Conservation (phyloP, 2,113 vertebrate genomes). For the Petroica traversi region DNA sequence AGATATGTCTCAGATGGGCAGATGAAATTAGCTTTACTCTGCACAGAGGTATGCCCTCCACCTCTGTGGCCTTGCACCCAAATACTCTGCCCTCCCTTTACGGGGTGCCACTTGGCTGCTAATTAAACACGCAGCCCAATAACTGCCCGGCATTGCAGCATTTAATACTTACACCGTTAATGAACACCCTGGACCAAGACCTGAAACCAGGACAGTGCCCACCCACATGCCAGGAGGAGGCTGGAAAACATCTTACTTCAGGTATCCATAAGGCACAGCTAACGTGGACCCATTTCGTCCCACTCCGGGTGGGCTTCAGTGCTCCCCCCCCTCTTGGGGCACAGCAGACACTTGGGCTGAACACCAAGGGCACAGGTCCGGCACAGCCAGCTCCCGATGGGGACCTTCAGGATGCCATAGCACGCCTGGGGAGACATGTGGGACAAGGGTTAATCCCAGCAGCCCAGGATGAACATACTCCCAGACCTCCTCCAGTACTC, state of each 20-base stretch:
- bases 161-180: not conserved
- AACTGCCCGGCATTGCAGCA: accelerated
- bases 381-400: constrained; percentile 95
- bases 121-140: not conserved
- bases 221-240: accelerated
- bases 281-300: constrained; percentile 98
- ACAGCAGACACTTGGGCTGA: constrained; percentile 96
- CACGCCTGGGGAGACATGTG: constrained; percentile 78
- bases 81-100: not conserved
- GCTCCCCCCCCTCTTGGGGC: constrained; percentile 94
- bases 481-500: not conserved
- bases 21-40: not conserved
- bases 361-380: constrained; percentile 94
- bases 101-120: accelerated
- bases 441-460: not conserved
- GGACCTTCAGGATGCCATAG: constrained; percentile 97
- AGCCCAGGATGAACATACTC: not conserved
- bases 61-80: not conserved
- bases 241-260: constrained; percentile 78
- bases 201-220: not conserved
- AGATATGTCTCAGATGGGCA: not conserved
- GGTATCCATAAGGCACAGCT: constrained; percentile 99
- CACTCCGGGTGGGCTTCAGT: constrained; percentile 94
- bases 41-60: not conserved
- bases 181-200: not conserved